Base-by-base conservation (phyloP, 1,140 invertebrate species). In the Hermatobates lingyangjiaoensis region DNA sequence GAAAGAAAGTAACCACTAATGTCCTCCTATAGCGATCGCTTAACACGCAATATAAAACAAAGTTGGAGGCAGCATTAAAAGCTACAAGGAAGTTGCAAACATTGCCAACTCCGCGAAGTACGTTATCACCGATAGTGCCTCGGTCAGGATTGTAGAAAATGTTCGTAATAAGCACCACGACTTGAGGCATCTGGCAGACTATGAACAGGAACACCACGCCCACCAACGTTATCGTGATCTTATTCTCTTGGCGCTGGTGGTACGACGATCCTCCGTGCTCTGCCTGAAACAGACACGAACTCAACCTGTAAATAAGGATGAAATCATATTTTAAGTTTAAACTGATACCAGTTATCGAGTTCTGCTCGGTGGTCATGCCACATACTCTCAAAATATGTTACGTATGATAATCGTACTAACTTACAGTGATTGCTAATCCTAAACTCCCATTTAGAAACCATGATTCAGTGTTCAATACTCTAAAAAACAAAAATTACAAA, bases 21-120 rank as follows among this genome's bases (percentile, higher is more conserved):
- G 81, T 85, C 52, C 73, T 73, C 25, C 83, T 68, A 66, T 84
- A 87, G 57, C 80, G 80, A 60, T 80, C 77, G 55, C 80, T 82
- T 57, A 87, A 72, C 24, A 77, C 75, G 53, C 81, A 84, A 63
- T 87, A 87, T 28, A 87, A 66, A 45, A 87, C 68, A 64, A 87
- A 86, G 66, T 86, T 86, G 1, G 70, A 71, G 14, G 77, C 71
- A 1, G 83, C 76, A 66, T 85, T 85, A 28, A 84, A 65, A 27
- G 75, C 73, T 5, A 79, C 69, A 20, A 87, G 64, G 21, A 83
- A 68, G 63, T 86, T 86, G 62, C 75, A 80, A 24, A 85, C 73
- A 64, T 84, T 85, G 7, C 78, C 77, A 1, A 80, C 62, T 40
- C 72, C 76, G 51, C 60, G 59, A 0, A 72, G 60, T 1, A 75